Evolutionary conservation across 2,113 vertebrate genomes (phyloP), one percentile per base, ranked within the genome.

Genomic region (Narcine bancroftii): DNA sequence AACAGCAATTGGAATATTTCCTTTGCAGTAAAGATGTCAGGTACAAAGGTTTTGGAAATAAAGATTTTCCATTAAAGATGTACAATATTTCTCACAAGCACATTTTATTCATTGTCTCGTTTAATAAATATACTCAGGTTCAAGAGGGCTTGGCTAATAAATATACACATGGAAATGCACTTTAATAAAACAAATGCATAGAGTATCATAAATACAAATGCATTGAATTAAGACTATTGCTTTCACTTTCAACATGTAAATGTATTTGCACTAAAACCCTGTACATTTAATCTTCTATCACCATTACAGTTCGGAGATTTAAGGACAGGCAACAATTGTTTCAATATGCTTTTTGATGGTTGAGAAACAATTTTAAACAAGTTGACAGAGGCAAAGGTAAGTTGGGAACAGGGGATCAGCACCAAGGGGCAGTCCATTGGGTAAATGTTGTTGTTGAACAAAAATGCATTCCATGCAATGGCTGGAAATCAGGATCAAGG

Each of bases 111-210:
- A 69, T 69, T 69, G 15, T 71, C 24, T 69, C 65, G 71, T 69
- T 69, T 91, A 91, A 91, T 91, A 91, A 91, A 91, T 91, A 91
- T 65, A 91, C 26, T 47, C 89, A 71, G 65, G 71, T 26, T 71
- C 24, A 69, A 45, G 9, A 39, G 60, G 24, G 10, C 21, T 24
- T 36, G 63, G 39, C 63, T 91, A 65, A 69, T 91, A 91, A 91
- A 91, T 91, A 69, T 91, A 91, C 24, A 91, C 45, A 69, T 91
- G 26, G 42, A 71, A 47, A 42, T 69, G 89, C 89, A 69, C n/a
- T 45, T n/a, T 13, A 47, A 69, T 29, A 71, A 69, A 91, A 87
- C 81, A 87, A 60, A 36, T 91, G 65, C 5, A 29, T 26, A 45
- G 69, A 69, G 89, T 47, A 47, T 69, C 65, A 87, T 56, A 91